Percentiles rank a stretch among this genome's conserved stretches.
Evolutionary conservation across 2,888 invertebrate species (phyloP).

Genomic region (Cryptosula pallasiana): DNA sequence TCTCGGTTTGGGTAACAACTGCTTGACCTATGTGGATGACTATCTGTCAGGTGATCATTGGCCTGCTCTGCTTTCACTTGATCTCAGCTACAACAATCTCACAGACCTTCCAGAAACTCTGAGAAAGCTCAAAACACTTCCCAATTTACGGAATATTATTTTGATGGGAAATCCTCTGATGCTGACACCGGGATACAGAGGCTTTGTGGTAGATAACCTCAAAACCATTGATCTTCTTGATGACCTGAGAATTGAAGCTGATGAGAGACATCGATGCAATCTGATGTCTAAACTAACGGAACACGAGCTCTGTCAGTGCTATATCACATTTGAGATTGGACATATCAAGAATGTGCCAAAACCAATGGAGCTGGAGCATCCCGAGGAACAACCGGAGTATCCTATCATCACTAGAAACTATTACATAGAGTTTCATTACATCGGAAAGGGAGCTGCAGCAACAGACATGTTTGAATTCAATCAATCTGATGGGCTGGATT

Average conservation of each 20-base stretch:
- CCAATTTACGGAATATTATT: conserved; percentile 45
- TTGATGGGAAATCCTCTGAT: conserved; percentile 49
- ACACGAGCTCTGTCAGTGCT: conserved; percentile 45
- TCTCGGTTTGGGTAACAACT: conserved; percentile 48
- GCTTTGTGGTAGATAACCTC: conserved; percentile 48
- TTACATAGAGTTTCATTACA: conserved; percentile 40
- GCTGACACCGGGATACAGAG: conserved; percentile 48
- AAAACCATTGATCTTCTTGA: conserved; percentile 43
- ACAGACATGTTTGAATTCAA: not conserved
- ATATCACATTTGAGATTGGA: conserved; percentile 37
- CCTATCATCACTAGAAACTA: conserved; percentile 47
- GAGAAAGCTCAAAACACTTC: conserved; percentile 41
- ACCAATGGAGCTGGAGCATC: conserved; percentile 46
- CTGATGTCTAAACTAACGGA: conserved; percentile 44
- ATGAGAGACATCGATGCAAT: conserved; percentile 48
- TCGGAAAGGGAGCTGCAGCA: not conserved
- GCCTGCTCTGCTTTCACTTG: conserved; percentile 47
- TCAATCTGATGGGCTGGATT: not conserved
- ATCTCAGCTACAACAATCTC: conserved; percentile 49
- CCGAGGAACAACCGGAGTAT: conserved; percentile 48
- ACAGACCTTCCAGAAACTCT: conserved; percentile 45
- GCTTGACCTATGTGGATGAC: conserved; percentile 40
- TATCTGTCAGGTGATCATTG: conserved; percentile 31
- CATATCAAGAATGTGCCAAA: conserved; percentile 45
- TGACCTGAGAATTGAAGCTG: conserved; percentile 49